Evolutionary conservation across 2,113 vertebrate genomes (phyloP), one percentile per base, ranked within the genome.

Genomic region (Calonectris borealis): DNA sequence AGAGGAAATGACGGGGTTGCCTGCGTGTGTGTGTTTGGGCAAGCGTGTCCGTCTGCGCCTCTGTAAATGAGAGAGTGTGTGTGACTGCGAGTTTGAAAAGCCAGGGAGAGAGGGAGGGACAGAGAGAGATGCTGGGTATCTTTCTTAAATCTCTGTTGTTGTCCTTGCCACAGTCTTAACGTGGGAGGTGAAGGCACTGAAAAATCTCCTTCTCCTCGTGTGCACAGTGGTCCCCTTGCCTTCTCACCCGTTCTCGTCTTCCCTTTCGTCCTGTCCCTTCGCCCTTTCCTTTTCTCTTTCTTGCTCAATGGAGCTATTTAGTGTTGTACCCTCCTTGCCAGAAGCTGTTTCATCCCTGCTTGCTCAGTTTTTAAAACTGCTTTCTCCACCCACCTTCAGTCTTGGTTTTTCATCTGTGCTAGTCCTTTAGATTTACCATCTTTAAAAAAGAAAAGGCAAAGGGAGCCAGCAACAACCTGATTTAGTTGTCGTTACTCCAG

Each of bases 281-380:
- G 24, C 48, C 57, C 65, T 73, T 86, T 36, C 62, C 83, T 73
- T 38, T 49, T 55, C 38, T 61, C 58, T 64, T 26, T 38, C 25
- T 55, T 60, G 36, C 73, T 91, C 65, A 86, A 48, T 65, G 70
- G 51, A 89, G 57, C 79, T 83, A 20, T 75, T 81, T 94, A 92
- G 75, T 91, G 34, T 9, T 73, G 49, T 64, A 65, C 68, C 70
- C 26, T 96, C 83, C 79, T 95, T 90, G 89, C 72, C 71, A 93
- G 77, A 49, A 96, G 87, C 94, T 92, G 86, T 93, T 95, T 93
- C 72, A 83, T 96, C 42, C 91, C 90, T 88, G 79, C 69, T 89
- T 55, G 82, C 80, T 82, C 65, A 71, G 97, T 96, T 77, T 94
- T 83, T 60, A 96, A 88, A 68, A 87, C 75, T 81, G 58, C 40